Evolutionary conservation across 2,797 vertebrate genomes (phyloP).

Genomic region (Rhabdomys pumilio): DNA sequence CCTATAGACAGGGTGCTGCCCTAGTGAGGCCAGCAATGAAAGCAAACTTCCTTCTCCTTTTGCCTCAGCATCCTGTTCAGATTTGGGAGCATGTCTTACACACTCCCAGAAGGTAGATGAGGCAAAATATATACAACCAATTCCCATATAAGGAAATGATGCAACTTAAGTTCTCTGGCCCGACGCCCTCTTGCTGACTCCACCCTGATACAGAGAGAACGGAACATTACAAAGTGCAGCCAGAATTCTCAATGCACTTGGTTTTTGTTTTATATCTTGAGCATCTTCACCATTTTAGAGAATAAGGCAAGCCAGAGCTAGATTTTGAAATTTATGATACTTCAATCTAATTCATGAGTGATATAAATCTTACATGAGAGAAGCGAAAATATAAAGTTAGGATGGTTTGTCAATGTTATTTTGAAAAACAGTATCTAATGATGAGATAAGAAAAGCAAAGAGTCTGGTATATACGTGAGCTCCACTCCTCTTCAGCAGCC

Average conservation of each 20-base stretch:
- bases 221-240: constrained; percentile 9
- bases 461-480: neutral
- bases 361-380: constrained; percentile 26
- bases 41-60: neutral
- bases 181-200: neutral
- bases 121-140: constrained; percentile 4
- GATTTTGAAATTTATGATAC: constrained; percentile 20
- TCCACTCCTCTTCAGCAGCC: neutral
- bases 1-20: neutral
- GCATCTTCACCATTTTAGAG: constrained; percentile 22
- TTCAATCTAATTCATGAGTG: constrained; percentile 19
- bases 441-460: constrained; percentile 13
- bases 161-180: neutral
- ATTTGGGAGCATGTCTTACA: neutral
- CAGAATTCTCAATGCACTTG: neutral
- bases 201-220: neutral
- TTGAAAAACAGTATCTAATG: constrained; percentile 40
- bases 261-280: constrained; percentile 10
- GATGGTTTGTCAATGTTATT: constrained; percentile 4
- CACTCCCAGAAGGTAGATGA: neutral
- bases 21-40: neutral
- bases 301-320: neutral
- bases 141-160: neutral
- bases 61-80: neutral
- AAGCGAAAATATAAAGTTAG: constrained; percentile 3